Evolutionary conservation across 2,888 invertebrate species (phyloP).

Genomic region (Brachypalpus laphriformis): DNA sequence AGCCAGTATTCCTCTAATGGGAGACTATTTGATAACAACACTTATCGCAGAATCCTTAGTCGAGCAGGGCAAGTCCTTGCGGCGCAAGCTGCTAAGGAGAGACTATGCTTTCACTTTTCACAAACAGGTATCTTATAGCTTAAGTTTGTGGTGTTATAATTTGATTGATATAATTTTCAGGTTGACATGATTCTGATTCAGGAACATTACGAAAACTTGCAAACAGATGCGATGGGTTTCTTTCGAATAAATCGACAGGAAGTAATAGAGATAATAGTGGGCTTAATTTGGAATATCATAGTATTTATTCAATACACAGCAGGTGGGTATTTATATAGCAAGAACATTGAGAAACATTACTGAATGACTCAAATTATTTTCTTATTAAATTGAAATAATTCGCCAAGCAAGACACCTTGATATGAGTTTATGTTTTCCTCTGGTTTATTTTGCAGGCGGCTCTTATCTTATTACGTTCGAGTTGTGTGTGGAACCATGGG

Average conservation of each 20-base stretch:
- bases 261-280: neutral
- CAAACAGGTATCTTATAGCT: neutral
- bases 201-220: neutral
- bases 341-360: neutral
- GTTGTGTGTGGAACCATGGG: no score
- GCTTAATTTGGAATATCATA: neutral
- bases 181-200: neutral
- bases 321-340: neutral
- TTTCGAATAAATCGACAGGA: neutral
- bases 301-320: neutral
- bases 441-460: no score
- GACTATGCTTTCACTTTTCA: neutral
- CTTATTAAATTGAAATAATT: no score
- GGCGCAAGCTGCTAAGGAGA: neutral
- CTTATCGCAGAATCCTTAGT: neutral
- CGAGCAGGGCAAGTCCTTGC: neutral
- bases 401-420: no score
- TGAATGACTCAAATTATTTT: no score
- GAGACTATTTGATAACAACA: neutral
- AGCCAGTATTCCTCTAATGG: neutral
- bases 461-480: no score
- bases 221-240: neutral
- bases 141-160: no score
- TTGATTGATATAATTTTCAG: neutral
- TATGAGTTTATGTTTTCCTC: no score